Conservation (phyloP, 2,797 vertebrate genomes). For the Lagodon rhomboides region DNA sequence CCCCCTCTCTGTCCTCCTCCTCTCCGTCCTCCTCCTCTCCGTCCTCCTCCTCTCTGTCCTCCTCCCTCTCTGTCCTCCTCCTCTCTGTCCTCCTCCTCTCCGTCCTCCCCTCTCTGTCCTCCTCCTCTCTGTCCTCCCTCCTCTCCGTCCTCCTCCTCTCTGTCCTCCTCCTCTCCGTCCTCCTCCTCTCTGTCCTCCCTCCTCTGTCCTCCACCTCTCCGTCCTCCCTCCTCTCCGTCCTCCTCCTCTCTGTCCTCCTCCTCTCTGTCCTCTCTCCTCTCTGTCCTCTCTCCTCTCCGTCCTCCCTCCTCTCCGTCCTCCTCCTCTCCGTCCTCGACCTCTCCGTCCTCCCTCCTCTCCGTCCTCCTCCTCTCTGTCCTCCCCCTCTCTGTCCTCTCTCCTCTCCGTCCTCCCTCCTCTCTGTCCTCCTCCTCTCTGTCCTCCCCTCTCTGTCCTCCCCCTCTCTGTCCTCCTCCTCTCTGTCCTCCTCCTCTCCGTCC, state of each 20-base stretch:
- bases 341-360: neutral
- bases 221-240: neutral
- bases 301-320: neutral
- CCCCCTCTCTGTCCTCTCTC: neutral
- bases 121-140: neutral
- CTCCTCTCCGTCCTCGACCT: neutral
- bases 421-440: neutral
- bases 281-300: neutral
- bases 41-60: neutral
- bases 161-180: neutral
- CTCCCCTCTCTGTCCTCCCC: neutral
- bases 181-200: neutral
- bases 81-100: neutral
- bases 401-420: neutral
- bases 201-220: neutral
- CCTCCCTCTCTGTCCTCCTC: slow-evolving; percentile 3
- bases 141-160: neutral
- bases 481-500: neutral
- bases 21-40: neutral
- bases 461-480: neutral
- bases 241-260: neutral
- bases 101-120: neutral
- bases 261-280: neutral
- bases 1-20: neutral
- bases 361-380: neutral